Percentiles rank a stretch among this genome's conserved stretches.
Evolutionary conservation across 2,888 invertebrate species (phyloP).

Genomic region (Neelides folsomi): DNA sequence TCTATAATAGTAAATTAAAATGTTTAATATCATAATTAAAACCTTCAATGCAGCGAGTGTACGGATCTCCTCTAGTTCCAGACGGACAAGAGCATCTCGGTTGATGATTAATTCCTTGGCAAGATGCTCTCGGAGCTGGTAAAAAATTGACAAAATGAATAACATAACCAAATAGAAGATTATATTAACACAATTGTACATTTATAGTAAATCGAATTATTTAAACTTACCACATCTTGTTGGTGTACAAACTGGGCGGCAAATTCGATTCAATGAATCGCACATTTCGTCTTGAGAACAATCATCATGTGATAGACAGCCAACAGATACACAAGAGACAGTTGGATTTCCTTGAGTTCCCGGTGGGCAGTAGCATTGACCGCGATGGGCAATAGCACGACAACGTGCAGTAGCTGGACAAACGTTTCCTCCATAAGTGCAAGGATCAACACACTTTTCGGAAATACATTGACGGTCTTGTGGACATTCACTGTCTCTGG

Average conservation of each 20-base stretch:
- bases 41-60: slow-evolving; percentile 46
- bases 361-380: slow-evolving; percentile 66
- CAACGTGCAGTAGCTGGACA: slow-evolving; percentile 73
- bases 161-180: too few species aligned
- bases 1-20: too few species aligned
- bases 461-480: slow-evolving; percentile 68
- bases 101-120: slow-evolving; percentile 59
- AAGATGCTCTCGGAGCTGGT: slow-evolving; percentile 56
- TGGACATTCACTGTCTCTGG: slow-evolving; percentile 63
- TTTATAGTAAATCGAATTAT: too few species aligned
- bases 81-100: slow-evolving; percentile 62
- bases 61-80: slow-evolving; percentile 66
- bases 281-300: slow-evolving; percentile 73
- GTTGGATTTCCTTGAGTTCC: slow-evolving; percentile 75
- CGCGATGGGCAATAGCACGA: slow-evolving; percentile 56
- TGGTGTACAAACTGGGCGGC: slow-evolving; percentile 68
- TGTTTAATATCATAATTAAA: too few species aligned
- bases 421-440: slow-evolving; percentile 47
- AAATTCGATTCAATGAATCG: slow-evolving; percentile 66
- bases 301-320: slow-evolving; percentile 78
- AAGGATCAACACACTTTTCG: slow-evolving; percentile 67
- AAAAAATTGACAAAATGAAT: too few species aligned
- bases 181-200: too few species aligned
- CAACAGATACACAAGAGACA: slow-evolving; percentile 64
- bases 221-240: slow-evolving; percentile 48